Base-by-base conservation (phyloP, 2,113 vertebrate species). In the Poeciliopsis occidentalis region DNA sequence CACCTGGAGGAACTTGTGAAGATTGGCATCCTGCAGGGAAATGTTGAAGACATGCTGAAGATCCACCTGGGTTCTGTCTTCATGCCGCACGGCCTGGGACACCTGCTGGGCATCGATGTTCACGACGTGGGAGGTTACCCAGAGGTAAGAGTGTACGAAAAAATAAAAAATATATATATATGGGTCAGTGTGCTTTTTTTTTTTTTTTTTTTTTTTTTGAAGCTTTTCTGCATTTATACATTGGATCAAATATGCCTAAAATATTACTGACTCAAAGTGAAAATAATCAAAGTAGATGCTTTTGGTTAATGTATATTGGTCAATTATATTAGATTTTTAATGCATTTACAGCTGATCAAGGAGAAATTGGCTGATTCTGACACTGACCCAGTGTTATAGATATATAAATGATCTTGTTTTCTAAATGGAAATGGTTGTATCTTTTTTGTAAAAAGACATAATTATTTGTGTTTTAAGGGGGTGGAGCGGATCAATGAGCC, bases 71-170 rank as follows among this genome's bases (percentile, higher is more conserved):
- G 98, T 22, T 92, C 97, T 0, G 75, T 98, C 71, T 97, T 99
- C 91, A 99, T 99, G 98, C 98, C 98, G 51, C 98, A 99, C 0
- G 97, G 98, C 41, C 95, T 99, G 31, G 98, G 97, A 80, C 98
- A 99, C 89, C 95, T 99, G 60, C 93, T 99, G 90, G 98, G 98
- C 82, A 96, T 98, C 2, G 97, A 99, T 0, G 97, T 99, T 66
- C 98, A 99, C 0, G 98, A 99, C 2, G 98, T 99, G 76, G 98
- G 97, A 64, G 98, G 98, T 67, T 99, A 99, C 90, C 98, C 97
- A 26, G 94, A 98, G 97, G 98, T 98, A 85, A 78, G 69, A 32
- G 19, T 1, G 24, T 11, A 37, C 2, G 11, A 34, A 10, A 34
- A 10, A 2, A 31, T 31, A 31, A 6, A 7, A 7, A 7, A 32